Conservation (phyloP, 2,888 invertebrate genomes). For the Acronicta psi region DNA sequence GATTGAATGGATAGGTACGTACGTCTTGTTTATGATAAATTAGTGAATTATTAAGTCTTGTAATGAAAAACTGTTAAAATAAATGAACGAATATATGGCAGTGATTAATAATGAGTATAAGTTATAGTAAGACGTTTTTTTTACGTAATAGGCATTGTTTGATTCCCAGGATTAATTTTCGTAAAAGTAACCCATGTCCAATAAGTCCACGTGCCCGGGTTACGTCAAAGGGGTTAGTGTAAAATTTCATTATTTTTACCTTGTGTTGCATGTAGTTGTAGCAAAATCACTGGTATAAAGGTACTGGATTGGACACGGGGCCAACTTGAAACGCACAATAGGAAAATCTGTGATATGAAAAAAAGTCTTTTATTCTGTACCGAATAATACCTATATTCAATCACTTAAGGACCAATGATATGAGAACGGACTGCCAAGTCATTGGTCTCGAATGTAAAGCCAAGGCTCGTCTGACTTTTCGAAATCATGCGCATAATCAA, state of each 20-base stretch:
- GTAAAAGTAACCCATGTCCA: conserved; percentile 3
- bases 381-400: no score
- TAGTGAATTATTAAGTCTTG: conserved; percentile 28
- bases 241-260: not conserved
- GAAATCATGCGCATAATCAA: no score
- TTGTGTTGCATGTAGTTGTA: not conserved
- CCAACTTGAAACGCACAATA: no score
- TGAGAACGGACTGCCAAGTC: no score
- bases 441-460: no score
- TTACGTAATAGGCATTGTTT: not conserved
- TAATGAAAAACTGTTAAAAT: not conserved
- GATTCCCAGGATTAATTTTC: not conserved
- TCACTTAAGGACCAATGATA: no score
- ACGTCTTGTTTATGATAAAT: conserved; percentile 7
- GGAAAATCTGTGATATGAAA: no score
- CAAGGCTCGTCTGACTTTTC: no score
- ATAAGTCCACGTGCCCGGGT: conserved; percentile 2
- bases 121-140: not conserved
- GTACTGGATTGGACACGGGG: no score
- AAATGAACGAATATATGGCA: not conserved
- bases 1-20: no score
- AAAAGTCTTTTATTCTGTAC: no score
- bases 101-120: not conserved
- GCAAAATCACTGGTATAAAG: no score
- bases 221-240: not conserved